Base-by-base conservation (phyloP, 1,140 invertebrate genomes). In the Orchesella cincta region DNA sequence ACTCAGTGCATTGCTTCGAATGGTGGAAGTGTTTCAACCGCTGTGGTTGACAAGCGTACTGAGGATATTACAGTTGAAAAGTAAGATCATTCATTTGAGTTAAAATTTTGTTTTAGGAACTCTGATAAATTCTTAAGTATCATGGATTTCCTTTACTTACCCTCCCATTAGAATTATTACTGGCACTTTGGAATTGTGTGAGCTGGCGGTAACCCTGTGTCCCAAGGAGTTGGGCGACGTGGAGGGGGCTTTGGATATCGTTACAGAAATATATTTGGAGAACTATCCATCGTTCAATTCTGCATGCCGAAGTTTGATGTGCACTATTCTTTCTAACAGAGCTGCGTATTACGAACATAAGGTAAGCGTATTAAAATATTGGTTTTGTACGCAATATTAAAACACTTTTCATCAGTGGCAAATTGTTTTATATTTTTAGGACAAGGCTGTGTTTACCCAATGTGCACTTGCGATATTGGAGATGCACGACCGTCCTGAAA, bases 261-360 rank as follows among this genome's bases (percentile, higher is more conserved):
- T 73, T 12, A 82, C 81, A 28, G 73, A 78, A 46, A 80, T 82
- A n/a, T 82, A 79, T 46, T 76, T 80, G 74, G 81, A 82, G 54
- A 82, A 82, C 76, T 82, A 80, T 57, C 77, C 77, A 0, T 62
- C 79, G 0, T 74, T 82, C 35, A 80, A 78, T 72, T 1, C 70
- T 0, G n/a, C 79, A 20, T 80, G 79, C 46, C 71, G 73, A 20
- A 80, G 74, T 73, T 73, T 81, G 14, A 80, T 98, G 76, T 90
- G 93, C 1, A 91, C 94, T 0, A 85, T 98, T 5, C 92, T 96
- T 83, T 85, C 87, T 14, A 91, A 89, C 18, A 90, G 90, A 36
- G 85, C 88, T 33, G 84, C 89, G 0, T 98, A 97, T 86, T 93
- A 97, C 84, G 90, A 90, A 80, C 94, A 95, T 83, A 97, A 95